Evolutionary conservation across 2,797 vertebrate genomes (phyloP).

Genomic region (Coccyzus lansbergi): DNA sequence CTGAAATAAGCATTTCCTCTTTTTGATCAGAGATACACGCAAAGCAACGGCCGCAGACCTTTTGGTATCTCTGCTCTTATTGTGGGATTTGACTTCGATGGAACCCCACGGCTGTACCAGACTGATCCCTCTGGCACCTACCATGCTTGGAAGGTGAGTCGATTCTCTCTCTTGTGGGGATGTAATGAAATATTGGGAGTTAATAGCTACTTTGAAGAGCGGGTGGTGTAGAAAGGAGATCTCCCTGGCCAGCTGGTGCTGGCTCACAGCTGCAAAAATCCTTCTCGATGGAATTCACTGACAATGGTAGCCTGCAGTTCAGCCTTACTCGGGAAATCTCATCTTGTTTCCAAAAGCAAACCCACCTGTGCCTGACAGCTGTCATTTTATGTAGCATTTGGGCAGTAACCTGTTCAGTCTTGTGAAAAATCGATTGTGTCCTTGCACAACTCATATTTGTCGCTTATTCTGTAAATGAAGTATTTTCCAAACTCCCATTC

Average conservation of each 20-base stretch:
- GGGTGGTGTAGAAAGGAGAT: neutral
- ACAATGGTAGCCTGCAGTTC: neutral
- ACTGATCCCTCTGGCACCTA: constrained; percentile 88
- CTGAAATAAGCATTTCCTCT: neutral
- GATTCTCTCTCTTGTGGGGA: neutral
- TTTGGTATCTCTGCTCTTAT: constrained; percentile 89
- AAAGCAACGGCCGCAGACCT: constrained; percentile 87
- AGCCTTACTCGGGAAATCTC: neutral
- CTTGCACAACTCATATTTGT: neutral
- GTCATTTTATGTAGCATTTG: neutral
- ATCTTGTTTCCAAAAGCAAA: neutral
- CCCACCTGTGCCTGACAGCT: neutral
- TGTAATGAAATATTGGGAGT: neutral
- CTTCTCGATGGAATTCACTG: too few species aligned
- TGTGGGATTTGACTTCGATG: constrained; percentile 88
- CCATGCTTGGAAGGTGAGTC: constrained; percentile 88
- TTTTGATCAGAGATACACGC: constrained; percentile 82
- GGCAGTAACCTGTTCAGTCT: neutral
- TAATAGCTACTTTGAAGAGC: neutral
- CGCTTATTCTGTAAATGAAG: neutral
- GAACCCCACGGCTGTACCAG: constrained; percentile 86
- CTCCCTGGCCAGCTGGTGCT: neutral
- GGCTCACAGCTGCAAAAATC: neutral
- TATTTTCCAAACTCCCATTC: neutral
- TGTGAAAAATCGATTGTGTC: neutral